These are phyloP conservation scores for Rotaria socialis DNA, from an alignment of 2,888 invertebrate genomes.

Conservation along the genomic window DNA sequence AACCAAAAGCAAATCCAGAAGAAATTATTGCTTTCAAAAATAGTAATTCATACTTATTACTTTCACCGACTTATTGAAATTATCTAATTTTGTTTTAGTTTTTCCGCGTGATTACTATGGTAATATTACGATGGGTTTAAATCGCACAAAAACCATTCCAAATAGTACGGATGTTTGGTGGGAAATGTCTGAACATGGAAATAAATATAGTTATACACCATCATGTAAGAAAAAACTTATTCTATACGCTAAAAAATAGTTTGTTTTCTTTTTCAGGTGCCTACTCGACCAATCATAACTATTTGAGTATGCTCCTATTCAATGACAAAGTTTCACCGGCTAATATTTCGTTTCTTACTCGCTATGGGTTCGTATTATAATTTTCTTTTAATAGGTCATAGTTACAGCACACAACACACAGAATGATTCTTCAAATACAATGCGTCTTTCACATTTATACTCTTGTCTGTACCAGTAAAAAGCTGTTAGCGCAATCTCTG, in stretches of 20 bases:
- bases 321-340: constrained; percentile 92
- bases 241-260: no score
- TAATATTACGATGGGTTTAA: constrained; percentile 31
- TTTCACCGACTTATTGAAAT: neutral
- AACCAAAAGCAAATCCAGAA: constrained; percentile 42
- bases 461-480: no score
- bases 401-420: no score
- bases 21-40: constrained; percentile 44
- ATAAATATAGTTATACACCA: neutral
- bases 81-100: neutral
- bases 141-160: constrained; percentile 4
- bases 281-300: neutral
- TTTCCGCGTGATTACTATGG: neutral
- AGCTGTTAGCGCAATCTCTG: no score
- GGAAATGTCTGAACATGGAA: neutral
- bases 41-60: neutral
- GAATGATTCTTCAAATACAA: no score
- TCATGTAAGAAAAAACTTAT: neutral
- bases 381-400: no score
- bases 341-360: constrained; percentile 80
- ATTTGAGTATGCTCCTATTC: constrained; percentile 71
- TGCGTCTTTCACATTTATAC: no score
- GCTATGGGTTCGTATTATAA: constrained; percentile 73
- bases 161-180: constrained; percentile 34
- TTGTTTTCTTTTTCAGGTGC: neutral